A percentile compares a stretch with the other conserved stretches of the same genome.
Evolutionary conservation across 2,113 vertebrate genomes (phyloP).

Genomic region (Zingel zingel): DNA sequence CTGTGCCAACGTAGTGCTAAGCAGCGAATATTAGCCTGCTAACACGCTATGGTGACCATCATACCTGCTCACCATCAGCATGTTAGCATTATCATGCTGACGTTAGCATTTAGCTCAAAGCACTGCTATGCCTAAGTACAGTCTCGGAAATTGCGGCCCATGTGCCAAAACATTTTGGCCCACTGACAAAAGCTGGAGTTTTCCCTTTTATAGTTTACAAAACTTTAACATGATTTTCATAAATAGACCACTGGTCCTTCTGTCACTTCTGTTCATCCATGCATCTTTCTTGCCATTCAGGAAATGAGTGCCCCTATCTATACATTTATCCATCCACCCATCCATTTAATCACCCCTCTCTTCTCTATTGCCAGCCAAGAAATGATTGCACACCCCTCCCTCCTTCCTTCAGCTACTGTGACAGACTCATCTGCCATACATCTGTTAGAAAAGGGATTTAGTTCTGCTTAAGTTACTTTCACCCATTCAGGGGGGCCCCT

Average conservation of each 20-base stretch:
- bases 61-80: neutral
- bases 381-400: constrained; percentile 14
- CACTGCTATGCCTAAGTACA: neutral
- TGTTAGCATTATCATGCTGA: neutral
- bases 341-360: constrained; percentile 26
- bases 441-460: constrained; percentile 81
- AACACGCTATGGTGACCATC: neutral
- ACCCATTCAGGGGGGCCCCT: constrained; percentile 51
- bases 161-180: neutral
- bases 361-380: constrained; percentile 23
- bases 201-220: neutral
- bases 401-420: constrained; percentile 63
- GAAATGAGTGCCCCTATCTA: constrained; percentile 1
- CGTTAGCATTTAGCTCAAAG: neutral
- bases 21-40: neutral
- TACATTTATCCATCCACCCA: neutral
- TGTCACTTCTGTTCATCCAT: neutral
- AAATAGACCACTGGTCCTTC: neutral
- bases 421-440: constrained; percentile 80
- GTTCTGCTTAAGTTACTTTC: constrained; percentile 76
- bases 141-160: too few species aligned
- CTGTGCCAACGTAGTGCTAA: neutral
- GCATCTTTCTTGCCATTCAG: neutral
- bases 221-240: neutral
- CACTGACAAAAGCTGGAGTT: neutral